phyloP scores from a whole-genome alignment of 1,140 invertebrate species.

The Zaprionus lachaisei region DNA sequence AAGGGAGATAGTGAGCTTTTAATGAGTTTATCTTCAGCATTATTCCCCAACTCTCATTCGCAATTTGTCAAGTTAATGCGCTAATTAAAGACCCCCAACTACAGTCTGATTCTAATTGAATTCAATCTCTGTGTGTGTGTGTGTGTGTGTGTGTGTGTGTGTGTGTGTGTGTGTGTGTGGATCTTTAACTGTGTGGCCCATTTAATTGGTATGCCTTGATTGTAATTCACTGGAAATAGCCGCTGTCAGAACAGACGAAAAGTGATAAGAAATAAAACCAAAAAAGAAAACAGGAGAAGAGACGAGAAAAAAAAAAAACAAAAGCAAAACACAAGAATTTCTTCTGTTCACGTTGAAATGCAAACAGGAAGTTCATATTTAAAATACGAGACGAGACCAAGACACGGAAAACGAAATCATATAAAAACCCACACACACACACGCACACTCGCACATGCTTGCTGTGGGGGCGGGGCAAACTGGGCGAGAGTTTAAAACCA shows the following conservation, averaged over 20 bases:
- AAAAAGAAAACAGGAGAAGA: conserved; percentile 21
- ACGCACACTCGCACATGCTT: neutral
- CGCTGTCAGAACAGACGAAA: conserved; percentile 20
- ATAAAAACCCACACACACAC: conserved; percentile 7
- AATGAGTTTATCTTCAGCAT: neutral
- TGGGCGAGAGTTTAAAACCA: conserved; percentile 48
- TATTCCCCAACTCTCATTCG: neutral
- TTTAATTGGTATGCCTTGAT: conserved; percentile 67
- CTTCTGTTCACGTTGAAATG: conserved; percentile 40
- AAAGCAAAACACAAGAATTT: conserved; percentile 29
- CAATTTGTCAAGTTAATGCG: conserved; percentile 7
- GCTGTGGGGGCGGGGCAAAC: neutral
- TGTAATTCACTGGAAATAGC: conserved; percentile 70
- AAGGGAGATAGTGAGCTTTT: neutral
- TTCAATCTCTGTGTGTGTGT: conserved; percentile 3
- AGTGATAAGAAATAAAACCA: conserved; percentile 9
- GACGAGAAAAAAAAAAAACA: conserved; percentile 4
- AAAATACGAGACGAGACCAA: conserved; percentile 63
- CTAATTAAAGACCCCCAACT: conserved; percentile 8
- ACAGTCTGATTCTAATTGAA: conserved; percentile 7
- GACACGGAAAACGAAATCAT: conserved; percentile 38
- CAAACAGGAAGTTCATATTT: conserved; percentile 78
- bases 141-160: neutral
- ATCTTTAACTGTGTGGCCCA: conserved; percentile 34
- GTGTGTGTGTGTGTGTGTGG: neutral